A percentile compares a stretch with the other conserved stretches of the same genome.
phyloP scores from a whole-genome alignment of 2,888 invertebrate genomes.

The Aphidoletes aphidimyza region DNA sequence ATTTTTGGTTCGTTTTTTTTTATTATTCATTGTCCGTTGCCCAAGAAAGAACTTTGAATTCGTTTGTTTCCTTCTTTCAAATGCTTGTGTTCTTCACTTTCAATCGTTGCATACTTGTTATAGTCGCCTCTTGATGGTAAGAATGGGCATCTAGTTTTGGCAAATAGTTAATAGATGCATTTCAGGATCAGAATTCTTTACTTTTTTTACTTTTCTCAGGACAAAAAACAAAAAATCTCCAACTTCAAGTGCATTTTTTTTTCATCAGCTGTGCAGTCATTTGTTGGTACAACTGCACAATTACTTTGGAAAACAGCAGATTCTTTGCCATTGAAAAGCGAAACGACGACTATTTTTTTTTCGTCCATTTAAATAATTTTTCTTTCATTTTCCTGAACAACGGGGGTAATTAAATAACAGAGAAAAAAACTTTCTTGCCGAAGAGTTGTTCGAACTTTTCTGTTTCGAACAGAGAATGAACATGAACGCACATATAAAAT shows the following conservation, averaged over 20 bases:
- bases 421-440: conserved; percentile 37
- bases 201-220: background rate
- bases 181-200: background rate
- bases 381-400: conserved; percentile 50
- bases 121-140: background rate
- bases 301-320: conserved; percentile 27
- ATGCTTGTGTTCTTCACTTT: background rate
- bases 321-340: conserved; percentile 15
- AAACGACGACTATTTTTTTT: background rate
- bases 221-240: background rate
- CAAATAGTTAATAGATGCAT: conserved; percentile 25
- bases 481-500: background rate
- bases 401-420: conserved; percentile 54
- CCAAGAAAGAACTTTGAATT: conserved; percentile 51
- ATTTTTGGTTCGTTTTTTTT: background rate
- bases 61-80: conserved; percentile 24
- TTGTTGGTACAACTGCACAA: conserved; percentile 28
- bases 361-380: conserved; percentile 50
- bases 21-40: background rate
- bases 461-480: background rate
- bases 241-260: background rate
- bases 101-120: background rate
- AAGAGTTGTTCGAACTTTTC: conserved; percentile 34
- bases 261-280: conserved; percentile 18
- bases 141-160: background rate